Conservation (phyloP, 2,113 vertebrate genomes). For the Columba janthina region DNA sequence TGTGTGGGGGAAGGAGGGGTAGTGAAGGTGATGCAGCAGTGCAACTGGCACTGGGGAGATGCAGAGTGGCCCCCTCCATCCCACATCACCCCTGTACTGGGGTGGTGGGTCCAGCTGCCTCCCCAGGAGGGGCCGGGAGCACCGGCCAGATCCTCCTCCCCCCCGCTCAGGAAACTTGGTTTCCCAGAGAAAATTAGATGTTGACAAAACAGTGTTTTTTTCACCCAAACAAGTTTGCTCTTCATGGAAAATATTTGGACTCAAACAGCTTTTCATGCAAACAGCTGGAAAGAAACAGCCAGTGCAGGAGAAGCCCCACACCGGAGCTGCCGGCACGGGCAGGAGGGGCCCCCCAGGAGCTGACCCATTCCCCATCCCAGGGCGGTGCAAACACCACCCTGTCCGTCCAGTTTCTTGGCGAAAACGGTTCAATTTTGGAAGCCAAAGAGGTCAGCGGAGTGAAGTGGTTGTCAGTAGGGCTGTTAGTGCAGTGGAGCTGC, state of each 20-base stretch:
- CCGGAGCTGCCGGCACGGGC: accelerated
- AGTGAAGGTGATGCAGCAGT: no score
- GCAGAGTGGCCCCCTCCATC: no score
- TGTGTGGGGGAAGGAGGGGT: no score
- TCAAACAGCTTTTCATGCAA: neutral
- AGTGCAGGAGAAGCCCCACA: neutral
- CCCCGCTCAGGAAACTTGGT: neutral
- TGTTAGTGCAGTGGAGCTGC: neutral
- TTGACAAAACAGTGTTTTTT: neutral
- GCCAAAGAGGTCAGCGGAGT: neutral
- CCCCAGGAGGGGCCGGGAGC: accelerated
- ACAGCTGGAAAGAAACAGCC: neutral
- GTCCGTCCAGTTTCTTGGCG: neutral
- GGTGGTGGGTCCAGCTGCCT: neutral
- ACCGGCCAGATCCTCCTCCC: neutral
- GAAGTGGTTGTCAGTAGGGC: no score
- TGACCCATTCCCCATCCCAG: accelerated
- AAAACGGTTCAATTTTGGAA: neutral
- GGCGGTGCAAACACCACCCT: neutral
- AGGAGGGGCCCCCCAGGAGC: neutral
- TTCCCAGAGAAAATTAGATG: neutral
- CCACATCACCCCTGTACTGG: no score
- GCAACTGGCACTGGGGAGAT: no score
- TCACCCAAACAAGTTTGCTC: neutral
- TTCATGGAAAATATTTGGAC: neutral